Evolutionary conservation across 2,113 vertebrate genomes (phyloP).

Genomic region (Collichthys lucidus): DNA sequence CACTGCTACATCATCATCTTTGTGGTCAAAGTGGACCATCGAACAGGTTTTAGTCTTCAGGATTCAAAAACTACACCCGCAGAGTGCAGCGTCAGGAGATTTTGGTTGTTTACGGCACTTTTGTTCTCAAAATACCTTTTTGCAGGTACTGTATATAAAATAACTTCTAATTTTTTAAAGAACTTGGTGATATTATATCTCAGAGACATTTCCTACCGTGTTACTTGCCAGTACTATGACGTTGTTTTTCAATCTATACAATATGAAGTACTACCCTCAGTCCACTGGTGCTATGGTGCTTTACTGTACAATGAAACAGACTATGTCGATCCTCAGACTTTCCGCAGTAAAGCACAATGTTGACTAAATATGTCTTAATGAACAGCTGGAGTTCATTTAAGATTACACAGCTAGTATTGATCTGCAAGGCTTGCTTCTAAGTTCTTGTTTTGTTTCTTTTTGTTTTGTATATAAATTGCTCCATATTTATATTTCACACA

Average conservation of each 20-base stretch:
- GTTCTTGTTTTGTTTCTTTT: slow-evolving; percentile 2
- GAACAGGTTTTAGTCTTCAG: slow-evolving; percentile 7
- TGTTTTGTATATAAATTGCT: slow-evolving; percentile 66
- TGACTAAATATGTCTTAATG: slow-evolving; percentile 1
- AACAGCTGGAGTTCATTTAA: slow-evolving; percentile 21
- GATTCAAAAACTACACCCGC: not conserved
- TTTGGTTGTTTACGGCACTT: slow-evolving; percentile 19
- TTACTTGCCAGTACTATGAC: slow-evolving; percentile 28
- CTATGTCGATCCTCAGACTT: not conserved
- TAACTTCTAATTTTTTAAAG: slow-evolving; percentile 39
- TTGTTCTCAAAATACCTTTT: slow-evolving; percentile 31
- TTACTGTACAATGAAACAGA: slow-evolving; percentile 28
- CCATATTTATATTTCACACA: slow-evolving; percentile 73
- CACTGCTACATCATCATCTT: slow-evolving; percentile 12
- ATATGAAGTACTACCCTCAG: slow-evolving; percentile 50
- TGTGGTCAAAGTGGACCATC: not conserved
- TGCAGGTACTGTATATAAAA: slow-evolving; percentile 61
- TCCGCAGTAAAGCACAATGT: slow-evolving; percentile 25
- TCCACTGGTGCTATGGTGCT: slow-evolving; percentile 54
- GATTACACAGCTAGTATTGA: not conserved
- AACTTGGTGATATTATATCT: slow-evolving; percentile 4
- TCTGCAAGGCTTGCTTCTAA: slow-evolving; percentile 14
- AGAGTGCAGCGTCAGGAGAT: slow-evolving; percentile 5
- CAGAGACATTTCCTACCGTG: not conserved
- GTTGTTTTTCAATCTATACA: slow-evolving; percentile 29